These are phyloP conservation scores for Meriones unguiculatus DNA, from an alignment of 2,113 vertebrate species.

Conservation along the genomic window DNA sequence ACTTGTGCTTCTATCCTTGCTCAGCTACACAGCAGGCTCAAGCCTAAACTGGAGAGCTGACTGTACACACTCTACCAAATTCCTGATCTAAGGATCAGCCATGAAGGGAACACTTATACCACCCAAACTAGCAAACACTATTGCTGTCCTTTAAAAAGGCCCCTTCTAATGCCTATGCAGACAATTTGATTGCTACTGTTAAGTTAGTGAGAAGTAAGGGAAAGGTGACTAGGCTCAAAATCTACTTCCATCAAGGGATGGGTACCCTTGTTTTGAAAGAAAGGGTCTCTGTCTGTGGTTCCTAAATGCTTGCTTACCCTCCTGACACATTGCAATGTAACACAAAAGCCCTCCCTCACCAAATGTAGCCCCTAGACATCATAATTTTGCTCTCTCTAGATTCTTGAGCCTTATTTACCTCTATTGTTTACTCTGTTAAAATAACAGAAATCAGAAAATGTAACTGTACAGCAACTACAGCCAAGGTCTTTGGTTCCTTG, in stretches of 20 bases:
- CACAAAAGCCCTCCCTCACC: neutral
- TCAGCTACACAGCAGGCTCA: neutral
- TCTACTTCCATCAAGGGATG: neutral
- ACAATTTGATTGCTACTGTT: neutral
- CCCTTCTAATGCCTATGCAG: neutral
- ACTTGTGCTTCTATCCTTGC: rapidly evolving
- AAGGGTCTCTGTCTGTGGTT: neutral
- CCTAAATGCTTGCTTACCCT: neutral
- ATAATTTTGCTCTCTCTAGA: neutral
- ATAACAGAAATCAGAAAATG: too few relatives aligned
- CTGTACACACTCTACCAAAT: neutral
- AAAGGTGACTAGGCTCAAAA: neutral
- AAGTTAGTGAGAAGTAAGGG: neutral
- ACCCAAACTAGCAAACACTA: neutral
- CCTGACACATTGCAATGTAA: neutral
- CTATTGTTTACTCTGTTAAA: neutral
- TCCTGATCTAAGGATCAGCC: neutral
- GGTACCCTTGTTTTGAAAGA: neutral
- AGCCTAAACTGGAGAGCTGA: neutral
- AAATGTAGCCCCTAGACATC: neutral
- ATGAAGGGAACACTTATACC: neutral
- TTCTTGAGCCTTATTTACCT: neutral
- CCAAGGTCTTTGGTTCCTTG: neutral
- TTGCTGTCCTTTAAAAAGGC: neutral
- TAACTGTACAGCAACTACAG: neutral